Percentiles rank a stretch among this genome's conserved stretches.
phyloP scores from a whole-genome alignment of 2,113 vertebrate genomes.

The Macrotus californicus region DNA sequence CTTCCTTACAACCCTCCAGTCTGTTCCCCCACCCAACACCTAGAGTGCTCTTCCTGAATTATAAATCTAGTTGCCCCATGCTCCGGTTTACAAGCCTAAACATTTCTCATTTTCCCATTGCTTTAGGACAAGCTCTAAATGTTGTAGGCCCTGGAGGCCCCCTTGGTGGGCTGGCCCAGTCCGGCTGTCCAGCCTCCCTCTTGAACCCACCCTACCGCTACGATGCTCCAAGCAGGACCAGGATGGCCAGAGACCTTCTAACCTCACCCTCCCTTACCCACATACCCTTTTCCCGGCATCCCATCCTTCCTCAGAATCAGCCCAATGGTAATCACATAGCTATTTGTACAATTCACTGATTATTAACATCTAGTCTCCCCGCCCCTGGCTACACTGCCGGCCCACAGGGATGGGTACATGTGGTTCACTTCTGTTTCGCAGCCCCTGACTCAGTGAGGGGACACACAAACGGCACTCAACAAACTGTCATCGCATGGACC shows the following conservation, averaged over 20 bases:
- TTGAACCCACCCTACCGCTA: not conserved
- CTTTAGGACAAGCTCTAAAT: not conserved
- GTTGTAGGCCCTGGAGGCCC: not conserved
- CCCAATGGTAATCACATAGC: not conserved
- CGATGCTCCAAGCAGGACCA: not conserved
- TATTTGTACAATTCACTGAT: not conserved
- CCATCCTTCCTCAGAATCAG: not conserved
- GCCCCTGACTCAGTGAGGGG: not conserved
- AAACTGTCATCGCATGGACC: not conserved
- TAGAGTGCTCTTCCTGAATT: not conserved
- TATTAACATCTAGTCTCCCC: not conserved
- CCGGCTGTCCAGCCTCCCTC: not conserved
- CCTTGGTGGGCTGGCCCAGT: too few relatives aligned
- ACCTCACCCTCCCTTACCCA: fast-evolving
- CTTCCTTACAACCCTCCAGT: not conserved
- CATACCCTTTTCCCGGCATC: not conserved
- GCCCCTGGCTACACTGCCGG: not conserved
- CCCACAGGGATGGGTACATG: not conserved
- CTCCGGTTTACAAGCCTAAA: not conserved
- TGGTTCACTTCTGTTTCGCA: not conserved
- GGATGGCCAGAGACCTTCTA: too few relatives aligned
- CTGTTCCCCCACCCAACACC: not conserved
- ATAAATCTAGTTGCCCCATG: too few relatives aligned
- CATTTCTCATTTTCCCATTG: not conserved
- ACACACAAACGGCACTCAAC: not conserved